Conservation (phyloP, 2,113 vertebrate genomes). For the Nannobrachium achirus region DNA sequence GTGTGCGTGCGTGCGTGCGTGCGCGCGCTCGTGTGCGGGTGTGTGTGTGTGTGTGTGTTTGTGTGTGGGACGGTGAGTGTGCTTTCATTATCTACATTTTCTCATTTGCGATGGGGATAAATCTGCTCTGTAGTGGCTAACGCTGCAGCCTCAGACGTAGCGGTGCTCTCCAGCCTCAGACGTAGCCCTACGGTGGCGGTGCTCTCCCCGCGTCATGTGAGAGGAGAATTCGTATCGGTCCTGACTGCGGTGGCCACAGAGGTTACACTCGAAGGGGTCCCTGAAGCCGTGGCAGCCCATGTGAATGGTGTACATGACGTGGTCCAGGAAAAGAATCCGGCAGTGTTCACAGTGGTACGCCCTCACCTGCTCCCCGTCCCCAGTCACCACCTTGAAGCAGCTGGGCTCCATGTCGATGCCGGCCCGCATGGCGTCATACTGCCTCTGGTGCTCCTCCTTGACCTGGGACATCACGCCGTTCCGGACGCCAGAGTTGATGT, state of each 20-base stretch:
- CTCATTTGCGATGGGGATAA: too few species aligned
- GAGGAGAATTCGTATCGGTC: slow-evolving; percentile 99
- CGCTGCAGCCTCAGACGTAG: too few species aligned
- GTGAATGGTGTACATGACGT: slow-evolving; percentile 99
- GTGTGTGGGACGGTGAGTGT: background rate
- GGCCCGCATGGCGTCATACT: slow-evolving; percentile 86
- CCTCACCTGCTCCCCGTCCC: slow-evolving; percentile 89
- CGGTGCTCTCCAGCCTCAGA: slow-evolving; percentile 46
- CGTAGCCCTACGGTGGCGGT: too few species aligned
- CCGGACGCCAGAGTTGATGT: slow-evolving; percentile 86
- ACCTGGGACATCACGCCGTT: slow-evolving; percentile 89
- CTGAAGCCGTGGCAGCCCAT: slow-evolving; percentile 99
- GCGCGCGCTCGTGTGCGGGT: slow-evolving; percentile 16
- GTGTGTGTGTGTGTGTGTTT: slow-evolving; percentile 15
- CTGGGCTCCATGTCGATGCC: slow-evolving; percentile 82
- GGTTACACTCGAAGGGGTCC: slow-evolving; percentile 97
- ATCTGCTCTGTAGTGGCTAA: too few species aligned
- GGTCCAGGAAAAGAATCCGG: slow-evolving; percentile 95
- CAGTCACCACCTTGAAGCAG: slow-evolving; percentile 89
- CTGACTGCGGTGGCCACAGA: slow-evolving; percentile 96
- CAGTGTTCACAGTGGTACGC: slow-evolving; percentile 95
- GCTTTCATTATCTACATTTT: background rate
- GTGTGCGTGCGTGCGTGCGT: slow-evolving; percentile 11
- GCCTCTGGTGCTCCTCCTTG: slow-evolving; percentile 91
- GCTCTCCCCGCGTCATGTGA: slow-evolving; percentile 97